Evolutionary conservation across 2,113 vertebrate genomes (phyloP).

Genomic region (Edolisoma coerulescens): DNA sequence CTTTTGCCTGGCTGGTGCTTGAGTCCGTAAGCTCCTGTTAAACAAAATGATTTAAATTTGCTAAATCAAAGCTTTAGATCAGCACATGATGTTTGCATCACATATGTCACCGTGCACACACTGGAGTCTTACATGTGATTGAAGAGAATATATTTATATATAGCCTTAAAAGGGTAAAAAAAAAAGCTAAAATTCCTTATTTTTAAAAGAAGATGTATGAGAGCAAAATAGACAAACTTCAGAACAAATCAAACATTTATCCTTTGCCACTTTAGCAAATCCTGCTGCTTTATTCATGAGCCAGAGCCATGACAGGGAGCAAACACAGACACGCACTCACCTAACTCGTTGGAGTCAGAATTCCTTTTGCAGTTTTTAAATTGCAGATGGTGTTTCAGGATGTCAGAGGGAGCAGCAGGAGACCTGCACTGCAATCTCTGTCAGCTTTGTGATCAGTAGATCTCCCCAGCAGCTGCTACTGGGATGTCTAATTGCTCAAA

Average conservation of each 20-base stretch:
- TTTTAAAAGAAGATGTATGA: background rate
- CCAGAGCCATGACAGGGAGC: background rate
- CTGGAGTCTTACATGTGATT: background rate
- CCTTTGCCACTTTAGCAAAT: background rate
- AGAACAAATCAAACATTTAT: background rate
- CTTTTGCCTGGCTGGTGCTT: background rate
- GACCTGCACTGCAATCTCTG: background rate
- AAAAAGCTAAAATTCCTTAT: background rate
- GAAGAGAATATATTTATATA: background rate
- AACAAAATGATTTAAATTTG: background rate
- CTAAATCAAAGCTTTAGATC: background rate
- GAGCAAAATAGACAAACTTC: background rate
- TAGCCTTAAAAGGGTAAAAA: background rate
- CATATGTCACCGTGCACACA: too few species aligned
- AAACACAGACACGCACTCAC: slow-evolving; percentile 54
- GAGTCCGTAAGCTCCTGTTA: background rate
- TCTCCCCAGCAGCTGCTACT: slow-evolving; percentile 26
- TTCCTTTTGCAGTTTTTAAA: slow-evolving; percentile 1
- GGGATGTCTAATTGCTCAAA: slow-evolving; percentile 54
- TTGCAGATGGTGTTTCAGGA: slow-evolving; percentile 13
- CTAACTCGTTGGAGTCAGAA: background rate
- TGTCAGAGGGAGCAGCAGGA: background rate
- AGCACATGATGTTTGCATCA: background rate
- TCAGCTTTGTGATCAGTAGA: background rate
- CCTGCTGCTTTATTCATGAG: background rate